Evolutionary conservation across 2,888 invertebrate species (phyloP), one percentile per base, ranked within the genome.

Genomic region (Glomeris marginata): DNA sequence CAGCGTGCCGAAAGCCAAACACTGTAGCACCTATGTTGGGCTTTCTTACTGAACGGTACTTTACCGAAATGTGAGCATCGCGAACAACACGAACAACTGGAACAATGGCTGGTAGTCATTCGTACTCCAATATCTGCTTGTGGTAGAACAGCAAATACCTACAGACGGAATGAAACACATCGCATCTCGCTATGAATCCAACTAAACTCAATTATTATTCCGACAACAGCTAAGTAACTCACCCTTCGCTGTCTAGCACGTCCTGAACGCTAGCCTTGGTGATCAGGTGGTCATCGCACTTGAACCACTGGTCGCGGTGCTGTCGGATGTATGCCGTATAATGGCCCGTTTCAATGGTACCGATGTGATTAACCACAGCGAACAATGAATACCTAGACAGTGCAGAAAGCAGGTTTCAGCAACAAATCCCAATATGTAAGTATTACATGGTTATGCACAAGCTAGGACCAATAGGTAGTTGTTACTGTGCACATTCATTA

Each of bases 271-370:
- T 79, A 18, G 88, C 92, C 60, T 81, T 77, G 1, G 85, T 90
- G 58, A 97, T 90, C 64, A 86, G 77, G 65, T 92, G 85, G 69
- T 98, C 97, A 66, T 97, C 91, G 69, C 97, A 97, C 65, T 91
- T 88, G 67, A 88, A 97, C 92, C 92, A 92, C 63, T 80, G 80
- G 58, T 86, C 82, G 59, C 81, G 77, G 70, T 88, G 85, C 65
- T 92, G 91, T n/a, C 94, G 74, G 56, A 98, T 86, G 66, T 84
- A 97, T 11, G 92, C 90, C 33, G 88, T 91, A 65, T 97, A 98
- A 69, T 98, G 92, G 0, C 97, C 97, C 2, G 83, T 81, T 64
- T 92, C 88, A 52, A 92, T 74, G 2, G 86, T 85, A 0, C 97
- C 97, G 60, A 83, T 74, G 66, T 98, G 97, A 66, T 94, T 95